Conservation (phyloP, 2,113 vertebrate genomes). For the Plecotus auritus region DNA sequence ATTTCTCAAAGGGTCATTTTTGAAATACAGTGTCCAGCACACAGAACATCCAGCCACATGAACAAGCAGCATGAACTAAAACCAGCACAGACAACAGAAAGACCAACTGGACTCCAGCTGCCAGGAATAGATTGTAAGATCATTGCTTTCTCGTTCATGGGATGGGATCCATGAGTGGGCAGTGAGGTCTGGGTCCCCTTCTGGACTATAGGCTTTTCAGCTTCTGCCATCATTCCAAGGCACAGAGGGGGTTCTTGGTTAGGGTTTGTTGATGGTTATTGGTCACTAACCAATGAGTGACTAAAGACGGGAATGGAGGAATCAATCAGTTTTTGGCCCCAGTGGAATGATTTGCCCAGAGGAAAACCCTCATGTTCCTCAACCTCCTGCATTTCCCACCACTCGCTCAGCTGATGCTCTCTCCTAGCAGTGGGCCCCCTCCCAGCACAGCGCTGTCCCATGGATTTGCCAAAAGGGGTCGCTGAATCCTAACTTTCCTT, state of each 20-base stretch:
- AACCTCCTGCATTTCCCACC: background rate
- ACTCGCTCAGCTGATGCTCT: background rate
- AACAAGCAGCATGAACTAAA: background rate
- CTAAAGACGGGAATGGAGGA: background rate
- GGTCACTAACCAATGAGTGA: background rate
- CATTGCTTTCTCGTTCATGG: too few species aligned
- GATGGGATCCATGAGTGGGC: too few species aligned
- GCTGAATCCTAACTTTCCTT: slow-evolving; percentile 56
- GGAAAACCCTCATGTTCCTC: background rate
- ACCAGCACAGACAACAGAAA: background rate
- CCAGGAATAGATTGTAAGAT: background rate
- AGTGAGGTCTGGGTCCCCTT: background rate
- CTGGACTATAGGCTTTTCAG: background rate
- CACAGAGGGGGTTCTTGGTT: background rate
- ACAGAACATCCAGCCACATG: background rate
- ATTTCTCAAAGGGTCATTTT: background rate
- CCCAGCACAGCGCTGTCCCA: background rate
- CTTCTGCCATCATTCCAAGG: background rate
- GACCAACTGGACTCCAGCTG: background rate
- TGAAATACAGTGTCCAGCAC: background rate
- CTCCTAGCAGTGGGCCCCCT: background rate
- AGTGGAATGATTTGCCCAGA: background rate
- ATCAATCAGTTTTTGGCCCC: fast-evolving
- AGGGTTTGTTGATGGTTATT: background rate
- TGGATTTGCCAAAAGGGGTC: slow-evolving; percentile 73